Percentiles rank a stretch among this genome's conserved stretches.
Conservation (phyloP, 2,888 invertebrate species). For the Chrysina gloriosa region DNA sequence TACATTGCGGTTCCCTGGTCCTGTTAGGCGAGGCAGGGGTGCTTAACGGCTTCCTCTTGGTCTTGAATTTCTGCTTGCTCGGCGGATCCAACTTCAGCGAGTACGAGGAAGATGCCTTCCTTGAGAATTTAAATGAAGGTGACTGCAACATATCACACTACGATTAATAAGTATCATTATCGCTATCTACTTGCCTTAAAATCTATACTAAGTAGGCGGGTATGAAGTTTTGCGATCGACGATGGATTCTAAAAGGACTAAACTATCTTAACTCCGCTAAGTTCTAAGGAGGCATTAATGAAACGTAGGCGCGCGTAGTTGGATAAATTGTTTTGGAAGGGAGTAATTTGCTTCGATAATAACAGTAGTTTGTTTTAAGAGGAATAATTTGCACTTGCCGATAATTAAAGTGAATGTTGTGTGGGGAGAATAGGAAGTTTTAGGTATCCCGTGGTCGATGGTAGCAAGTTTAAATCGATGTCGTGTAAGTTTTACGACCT, state of each 20-base stretch:
- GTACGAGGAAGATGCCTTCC: conserved; percentile 97
- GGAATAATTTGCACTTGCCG: too few relatives aligned
- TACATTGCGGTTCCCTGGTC: conserved; percentile 88
- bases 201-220: conserved; percentile 2
- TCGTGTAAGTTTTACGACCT: too few relatives aligned
- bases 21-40: conserved; percentile 94
- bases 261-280: not conserved
- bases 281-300: not conserved
- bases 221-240: not conserved
- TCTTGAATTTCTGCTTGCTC: conserved; percentile 86
- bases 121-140: conserved; percentile 97
- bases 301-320: too few relatives aligned
- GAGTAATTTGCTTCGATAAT: too few relatives aligned
- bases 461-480: too few relatives aligned
- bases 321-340: too few relatives aligned
- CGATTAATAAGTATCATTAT: conserved; percentile 54
- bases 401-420: too few relatives aligned
- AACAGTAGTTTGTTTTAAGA: too few relatives aligned
- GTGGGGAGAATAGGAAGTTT: too few relatives aligned
- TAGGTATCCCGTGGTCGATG: too few relatives aligned
- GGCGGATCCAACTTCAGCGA: conserved; percentile 94
- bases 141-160: conserved; percentile 85
- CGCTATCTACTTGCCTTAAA: conserved; percentile 34
- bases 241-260: not conserved
- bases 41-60: conserved; percentile 90